Base-by-base conservation (phyloP, 2,797 vertebrate species). In the Gobionotothen gibberifrons region DNA sequence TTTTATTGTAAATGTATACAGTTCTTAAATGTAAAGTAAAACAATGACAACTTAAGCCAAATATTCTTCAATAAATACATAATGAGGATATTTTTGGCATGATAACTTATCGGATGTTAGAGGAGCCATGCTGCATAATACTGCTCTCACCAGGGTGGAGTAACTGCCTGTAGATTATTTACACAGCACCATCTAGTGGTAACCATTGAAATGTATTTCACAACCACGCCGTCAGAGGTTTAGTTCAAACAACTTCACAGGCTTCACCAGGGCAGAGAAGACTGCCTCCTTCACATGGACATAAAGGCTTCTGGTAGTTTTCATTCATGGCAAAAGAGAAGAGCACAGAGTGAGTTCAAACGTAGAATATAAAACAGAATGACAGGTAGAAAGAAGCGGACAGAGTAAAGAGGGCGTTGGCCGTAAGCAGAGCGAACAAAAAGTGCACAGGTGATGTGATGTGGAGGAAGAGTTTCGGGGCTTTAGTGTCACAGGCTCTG, bases 401-500 rank as follows among this genome's bases (percentile, higher is more conserved):
- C 5, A 52, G 69, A 64, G 81, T 55, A 68, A 72, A 4, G 17
- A 64, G 51, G 69, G 83, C 80, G 79, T 73, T 82, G 85, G 81
- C 84, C 46, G 29, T 78, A 69, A 85, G 66, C 75, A 72, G 73
- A 81, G 82, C 66, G 59, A 74, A 63, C 42, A 58, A 60, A 89
- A 91, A 87, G 90, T 91, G 90, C 89, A 85, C 77, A 36, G 85
- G 77, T 85, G 81, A 82, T 66, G 82, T 72, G 73, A 72, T 70
- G 54, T 72, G 0, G 67, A 78, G 66, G 78, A 72, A 29, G 85
- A 79, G 71, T 57, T 74, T 73, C 94, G 95, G 93, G 96, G 94
- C 85, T 13, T 54, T 69, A 83, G 81, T 7, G 76, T 89, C 97
- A 99, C 97, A 97, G 97, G 88, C 95, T 98, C 94, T 99, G 97